These are phyloP conservation scores for Lordiphosa clarofinis DNA, from an alignment of 1,140 invertebrate species.

Conservation along the genomic window DNA sequence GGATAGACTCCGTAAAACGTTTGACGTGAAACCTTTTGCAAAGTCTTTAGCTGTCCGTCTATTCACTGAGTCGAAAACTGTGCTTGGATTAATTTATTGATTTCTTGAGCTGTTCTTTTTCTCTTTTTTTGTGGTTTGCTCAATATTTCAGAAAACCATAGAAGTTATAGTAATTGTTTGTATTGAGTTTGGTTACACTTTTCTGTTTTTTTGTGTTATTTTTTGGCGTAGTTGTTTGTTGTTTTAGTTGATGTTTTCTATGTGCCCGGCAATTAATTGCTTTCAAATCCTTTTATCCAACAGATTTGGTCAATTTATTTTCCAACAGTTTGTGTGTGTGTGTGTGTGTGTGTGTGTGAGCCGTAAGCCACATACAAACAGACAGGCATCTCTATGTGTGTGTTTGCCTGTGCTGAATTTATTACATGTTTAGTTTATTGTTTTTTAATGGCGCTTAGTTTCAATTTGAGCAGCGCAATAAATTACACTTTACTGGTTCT, in stretches of 20 bases:
- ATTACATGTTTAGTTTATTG: slow-evolving; percentile 76
- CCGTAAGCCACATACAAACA: slow-evolving; percentile 5
- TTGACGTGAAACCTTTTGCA: too few relatives aligned
- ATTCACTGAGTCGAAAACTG: too few relatives aligned
- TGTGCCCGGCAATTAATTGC: slow-evolving; percentile 69
- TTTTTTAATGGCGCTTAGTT: slow-evolving; percentile 75
- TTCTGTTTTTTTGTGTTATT: background rate
- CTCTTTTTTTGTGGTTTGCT: too few relatives aligned
- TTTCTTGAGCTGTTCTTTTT: too few relatives aligned
- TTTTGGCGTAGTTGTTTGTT: slow-evolving; percentile 3
- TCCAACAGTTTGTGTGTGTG: slow-evolving; percentile 10
- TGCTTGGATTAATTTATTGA: too few relatives aligned
- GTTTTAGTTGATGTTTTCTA: slow-evolving; percentile 46
- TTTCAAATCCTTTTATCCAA: slow-evolving; percentile 77
- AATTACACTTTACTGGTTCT: slow-evolving; percentile 62
- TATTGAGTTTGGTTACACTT: background rate
- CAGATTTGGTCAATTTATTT: slow-evolving; percentile 77
- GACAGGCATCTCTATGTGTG: slow-evolving; percentile 3
- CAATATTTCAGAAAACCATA: too few relatives aligned
- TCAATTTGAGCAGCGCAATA: slow-evolving; percentile 71
- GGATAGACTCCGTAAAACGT: too few relatives aligned
- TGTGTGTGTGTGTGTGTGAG: slow-evolving; percentile 1
- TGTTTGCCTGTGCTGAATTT: slow-evolving; percentile 43
- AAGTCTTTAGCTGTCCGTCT: too few relatives aligned
- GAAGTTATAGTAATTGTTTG: background rate